Percentiles rank a stretch among this genome's conserved stretches.
phyloP scores from a whole-genome alignment of 2,888 invertebrate species.

The Slavum lentiscoides region DNA sequence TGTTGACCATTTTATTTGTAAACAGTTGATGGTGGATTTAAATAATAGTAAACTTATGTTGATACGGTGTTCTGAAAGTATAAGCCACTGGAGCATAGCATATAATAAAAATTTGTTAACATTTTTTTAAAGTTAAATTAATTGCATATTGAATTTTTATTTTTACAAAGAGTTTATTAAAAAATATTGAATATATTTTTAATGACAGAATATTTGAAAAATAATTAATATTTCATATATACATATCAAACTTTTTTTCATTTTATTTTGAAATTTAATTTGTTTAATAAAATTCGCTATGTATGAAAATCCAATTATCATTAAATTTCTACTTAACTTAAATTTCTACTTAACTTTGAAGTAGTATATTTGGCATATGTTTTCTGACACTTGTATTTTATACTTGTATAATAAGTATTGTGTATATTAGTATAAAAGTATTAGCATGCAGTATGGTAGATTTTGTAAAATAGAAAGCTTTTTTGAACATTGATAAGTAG shows the following conservation, averaged over 20 bases:
- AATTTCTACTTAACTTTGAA: not conserved
- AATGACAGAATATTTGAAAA: not conserved
- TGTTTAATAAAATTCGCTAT: not conserved
- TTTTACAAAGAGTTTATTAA: not conserved
- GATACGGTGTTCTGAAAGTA: conserved; percentile 17
- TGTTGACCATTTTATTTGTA: conserved; percentile 14
- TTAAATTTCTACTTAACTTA: too few species aligned
- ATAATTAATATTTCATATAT: not conserved
- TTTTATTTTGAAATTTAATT: too few species aligned
- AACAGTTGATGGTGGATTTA: conserved; percentile 16
- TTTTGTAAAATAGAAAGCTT: conserved; percentile 36
- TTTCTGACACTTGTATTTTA: conserved; percentile 35
- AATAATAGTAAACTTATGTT: conserved; percentile 6
- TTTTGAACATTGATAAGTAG: conserved; percentile 26
- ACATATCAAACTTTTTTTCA: not conserved
- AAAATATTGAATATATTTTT: not conserved
- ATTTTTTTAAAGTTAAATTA: not conserved
- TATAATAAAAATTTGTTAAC: not conserved
- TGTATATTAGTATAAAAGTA: conserved; percentile 8
- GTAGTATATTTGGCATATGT: conserved; percentile 11
- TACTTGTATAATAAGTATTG: conserved; percentile 6
- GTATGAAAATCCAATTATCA: not conserved
- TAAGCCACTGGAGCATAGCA: not conserved
- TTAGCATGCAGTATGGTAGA: conserved; percentile 38
- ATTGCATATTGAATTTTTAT: not conserved